phyloP scores from a whole-genome alignment of 2,797 vertebrate species.

The Fistularia tabacaria region DNA sequence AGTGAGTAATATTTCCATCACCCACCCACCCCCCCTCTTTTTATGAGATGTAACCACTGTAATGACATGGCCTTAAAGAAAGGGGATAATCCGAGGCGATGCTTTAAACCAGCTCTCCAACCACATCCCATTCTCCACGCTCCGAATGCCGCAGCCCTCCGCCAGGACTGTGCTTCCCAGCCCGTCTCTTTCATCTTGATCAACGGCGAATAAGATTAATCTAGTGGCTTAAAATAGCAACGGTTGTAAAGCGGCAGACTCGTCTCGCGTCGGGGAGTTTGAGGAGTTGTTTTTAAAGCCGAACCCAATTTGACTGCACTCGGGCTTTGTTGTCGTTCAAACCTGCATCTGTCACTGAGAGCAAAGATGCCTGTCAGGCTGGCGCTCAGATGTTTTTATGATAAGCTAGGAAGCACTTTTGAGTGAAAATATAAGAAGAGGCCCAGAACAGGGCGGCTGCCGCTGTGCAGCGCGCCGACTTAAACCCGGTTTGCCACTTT shows the following conservation, averaged over 20 bases:
- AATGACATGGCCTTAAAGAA: slow-evolving; percentile 57
- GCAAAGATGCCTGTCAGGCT: slow-evolving; percentile 12
- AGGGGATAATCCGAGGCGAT: slow-evolving; percentile 44
- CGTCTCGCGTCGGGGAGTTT: neutral
- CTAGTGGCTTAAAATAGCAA: neutral
- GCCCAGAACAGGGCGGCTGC: slow-evolving; percentile 2
- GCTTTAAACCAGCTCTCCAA: slow-evolving; percentile 43
- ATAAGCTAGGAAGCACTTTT: no score
- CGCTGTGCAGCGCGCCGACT: slow-evolving; percentile 3
- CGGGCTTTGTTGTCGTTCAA: no score
- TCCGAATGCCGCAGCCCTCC: slow-evolving; percentile 35
- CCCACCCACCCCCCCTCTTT: slow-evolving; percentile 22
- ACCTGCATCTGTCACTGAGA: neutral
- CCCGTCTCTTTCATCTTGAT: slow-evolving; percentile 47
- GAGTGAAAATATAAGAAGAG: neutral
- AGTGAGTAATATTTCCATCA: slow-evolving; percentile 34
- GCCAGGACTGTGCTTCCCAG: slow-evolving; percentile 25
- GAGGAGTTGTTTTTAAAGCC: neutral
- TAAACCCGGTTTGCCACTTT: neutral
- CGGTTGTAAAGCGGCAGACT: slow-evolving; percentile 7
- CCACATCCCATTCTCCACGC: slow-evolving; percentile 45
- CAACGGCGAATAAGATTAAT: slow-evolving; percentile 19
- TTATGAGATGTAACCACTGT: slow-evolving; percentile 43
- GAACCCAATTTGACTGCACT: no score
- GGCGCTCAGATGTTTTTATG: slow-evolving; percentile 18